Evolutionary conservation across 2,888 invertebrate genomes (phyloP).

Genomic region (Apamea sordens): DNA sequence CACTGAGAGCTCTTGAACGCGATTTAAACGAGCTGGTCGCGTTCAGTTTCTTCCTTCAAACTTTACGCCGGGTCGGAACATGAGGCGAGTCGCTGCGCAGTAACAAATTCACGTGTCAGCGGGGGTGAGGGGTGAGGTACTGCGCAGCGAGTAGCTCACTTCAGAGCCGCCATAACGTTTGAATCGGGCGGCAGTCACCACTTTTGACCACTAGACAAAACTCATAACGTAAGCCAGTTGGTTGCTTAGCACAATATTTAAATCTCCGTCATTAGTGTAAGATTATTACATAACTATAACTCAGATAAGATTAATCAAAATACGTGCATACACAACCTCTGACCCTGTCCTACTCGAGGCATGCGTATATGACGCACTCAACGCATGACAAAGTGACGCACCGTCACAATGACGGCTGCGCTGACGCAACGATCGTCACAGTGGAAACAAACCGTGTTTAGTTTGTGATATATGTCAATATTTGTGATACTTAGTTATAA

Average conservation of each 20-base stretch:
- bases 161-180: not conserved
- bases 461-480: conserved; percentile 11
- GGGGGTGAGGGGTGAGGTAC: too few relatives aligned
- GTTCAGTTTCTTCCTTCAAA: too few relatives aligned
- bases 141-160: not conserved
- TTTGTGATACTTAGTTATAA: conserved; percentile 5
- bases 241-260: not conserved
- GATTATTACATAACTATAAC: too few relatives aligned
- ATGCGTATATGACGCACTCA: conserved; percentile 10
- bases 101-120: too few relatives aligned
- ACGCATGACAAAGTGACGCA: conserved; percentile 16
- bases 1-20: too few relatives aligned
- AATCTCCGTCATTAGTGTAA: not conserved
- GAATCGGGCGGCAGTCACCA: too few relatives aligned
- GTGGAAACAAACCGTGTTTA: conserved; percentile 29
- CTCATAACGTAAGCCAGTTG: not conserved
- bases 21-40: too few relatives aligned
- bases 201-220: not conserved
- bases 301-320: conserved; percentile 30
- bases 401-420: conserved; percentile 27
- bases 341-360: conserved; percentile 37
- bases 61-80: too few relatives aligned
- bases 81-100: too few relatives aligned
- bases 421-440: conserved; percentile 18
- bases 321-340: conserved; percentile 33